These are phyloP conservation scores for Linhomoeus sp. DNA, from an alignment of 2,888 invertebrate species.

Conservation along the genomic window DNA sequence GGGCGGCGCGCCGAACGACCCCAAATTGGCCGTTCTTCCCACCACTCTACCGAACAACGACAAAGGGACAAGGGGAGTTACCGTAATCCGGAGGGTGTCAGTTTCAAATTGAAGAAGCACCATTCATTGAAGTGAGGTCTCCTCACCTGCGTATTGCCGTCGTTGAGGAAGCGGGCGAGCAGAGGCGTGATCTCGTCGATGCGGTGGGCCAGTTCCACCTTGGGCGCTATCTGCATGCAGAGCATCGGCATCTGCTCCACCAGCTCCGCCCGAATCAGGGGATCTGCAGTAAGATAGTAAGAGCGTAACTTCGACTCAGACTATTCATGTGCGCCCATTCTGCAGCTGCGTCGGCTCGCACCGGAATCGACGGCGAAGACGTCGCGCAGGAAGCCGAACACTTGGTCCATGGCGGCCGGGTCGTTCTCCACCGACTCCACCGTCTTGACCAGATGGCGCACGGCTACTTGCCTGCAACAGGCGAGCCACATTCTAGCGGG, in stretches of 20 bases:
- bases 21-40: too few relatives aligned
- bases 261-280: conserved; percentile 41
- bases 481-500: too few relatives aligned
- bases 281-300: conserved; percentile 35
- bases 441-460: conserved; percentile 39
- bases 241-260: conserved; percentile 48
- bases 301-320: not conserved
- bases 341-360: too few relatives aligned
- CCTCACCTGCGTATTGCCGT: conserved; percentile 41
- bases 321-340: too few relatives aligned
- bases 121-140: too few relatives aligned
- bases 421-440: conserved; percentile 34
- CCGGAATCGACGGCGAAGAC: conserved; percentile 2
- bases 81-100: too few relatives aligned
- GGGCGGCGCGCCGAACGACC: too few relatives aligned
- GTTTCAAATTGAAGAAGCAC: too few relatives aligned
- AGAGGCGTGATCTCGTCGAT: conserved; percentile 42
- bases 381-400: conserved; percentile 33
- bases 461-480: conserved; percentile 42
- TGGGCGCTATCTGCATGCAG: conserved; percentile 42
- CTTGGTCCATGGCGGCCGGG: conserved; percentile 31
- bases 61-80: too few relatives aligned
- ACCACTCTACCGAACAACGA: too few relatives aligned
- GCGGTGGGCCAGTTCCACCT: conserved; percentile 32
- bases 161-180: conserved; percentile 42